Base-by-base conservation (phyloP, 2,797 vertebrate species). In the Sebastes taczanowskii region DNA sequence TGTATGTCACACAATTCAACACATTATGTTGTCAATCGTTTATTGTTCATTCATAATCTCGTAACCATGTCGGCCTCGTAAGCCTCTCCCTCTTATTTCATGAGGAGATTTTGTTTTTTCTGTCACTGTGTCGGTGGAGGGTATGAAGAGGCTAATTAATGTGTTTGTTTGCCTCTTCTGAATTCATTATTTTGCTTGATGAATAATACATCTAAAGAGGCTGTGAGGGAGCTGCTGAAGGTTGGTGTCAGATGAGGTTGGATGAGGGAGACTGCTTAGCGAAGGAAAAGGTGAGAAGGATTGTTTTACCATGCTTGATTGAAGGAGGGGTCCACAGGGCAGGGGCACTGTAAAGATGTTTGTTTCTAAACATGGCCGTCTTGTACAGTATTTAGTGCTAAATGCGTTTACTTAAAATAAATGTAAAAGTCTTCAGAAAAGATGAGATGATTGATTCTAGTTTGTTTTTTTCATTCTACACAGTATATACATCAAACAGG, bases 91-190 rank as follows among this genome's bases (percentile, higher is more conserved):
- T 27, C 2, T 58, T 29, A 30, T 77, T 82, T 81, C 49, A 18
- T 25, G 59, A 27, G 5, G 6, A 62, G 16, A 62, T 61, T 67
- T 30, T 32, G 10, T 55, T 64, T 63, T 74, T 74, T 25, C 59
- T 74, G 30, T 52, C 22, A 56, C 20, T 29, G 22, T 79, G 61
- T 73, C 35, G 27, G 52, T 65, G 72, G 82, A 87, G 64, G 68
- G 14, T 75, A 77, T 86, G 76, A 90, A 80, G 61, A 69, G 75
- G 72, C 60, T 89, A 85, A 91, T 90, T 80, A 88, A 85, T 81
- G 63, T 81, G 85, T 91, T 89, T 78, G 79, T 92, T 87, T 92
- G 49, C 58, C 77, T 72, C n/a, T 79, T 85, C 67, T 77, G 81
- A 82, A 90, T 84, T 80, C 74, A 84, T 90, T 75, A 87, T 77